phyloP scores from a whole-genome alignment of 2,113 vertebrate genomes.

The Piaya cayana region DNA sequence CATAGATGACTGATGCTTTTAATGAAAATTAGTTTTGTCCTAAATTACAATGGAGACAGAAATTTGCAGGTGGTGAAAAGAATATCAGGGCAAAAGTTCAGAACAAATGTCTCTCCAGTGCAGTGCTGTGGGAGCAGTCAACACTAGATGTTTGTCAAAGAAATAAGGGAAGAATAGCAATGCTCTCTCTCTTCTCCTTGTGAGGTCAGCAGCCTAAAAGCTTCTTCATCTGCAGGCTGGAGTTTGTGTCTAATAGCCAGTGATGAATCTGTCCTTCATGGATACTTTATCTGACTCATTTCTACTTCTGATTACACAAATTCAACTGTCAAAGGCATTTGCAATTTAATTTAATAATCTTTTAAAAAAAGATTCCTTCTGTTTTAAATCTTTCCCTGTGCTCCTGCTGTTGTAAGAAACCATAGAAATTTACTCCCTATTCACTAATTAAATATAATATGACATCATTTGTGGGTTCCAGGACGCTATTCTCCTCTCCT shows the following conservation, averaged over 20 bases:
- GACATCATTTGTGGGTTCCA: not conserved
- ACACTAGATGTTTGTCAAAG: not conserved
- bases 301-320: not conserved
- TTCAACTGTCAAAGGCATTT: not conserved
- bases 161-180: not conserved
- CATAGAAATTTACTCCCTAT: not conserved
- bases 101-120: not conserved
- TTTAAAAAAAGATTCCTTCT: not conserved
- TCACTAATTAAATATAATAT: not conserved
- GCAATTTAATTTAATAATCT: not conserved
- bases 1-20: not conserved
- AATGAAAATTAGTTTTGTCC: not conserved
- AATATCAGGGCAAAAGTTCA: not conserved
- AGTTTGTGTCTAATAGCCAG: not conserved
- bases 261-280: not conserved
- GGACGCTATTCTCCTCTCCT: not conserved
- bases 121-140: not conserved
- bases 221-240: not conserved
- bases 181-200: not conserved
- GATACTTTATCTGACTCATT: not conserved
- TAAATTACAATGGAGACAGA: not conserved
- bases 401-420: not conserved
- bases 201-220: rapidly evolving
- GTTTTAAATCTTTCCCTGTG: not conserved
- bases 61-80: not conserved